phyloP scores from a whole-genome alignment of 64 coral and sea anemone species.

The Montipora cactus region DNA sequence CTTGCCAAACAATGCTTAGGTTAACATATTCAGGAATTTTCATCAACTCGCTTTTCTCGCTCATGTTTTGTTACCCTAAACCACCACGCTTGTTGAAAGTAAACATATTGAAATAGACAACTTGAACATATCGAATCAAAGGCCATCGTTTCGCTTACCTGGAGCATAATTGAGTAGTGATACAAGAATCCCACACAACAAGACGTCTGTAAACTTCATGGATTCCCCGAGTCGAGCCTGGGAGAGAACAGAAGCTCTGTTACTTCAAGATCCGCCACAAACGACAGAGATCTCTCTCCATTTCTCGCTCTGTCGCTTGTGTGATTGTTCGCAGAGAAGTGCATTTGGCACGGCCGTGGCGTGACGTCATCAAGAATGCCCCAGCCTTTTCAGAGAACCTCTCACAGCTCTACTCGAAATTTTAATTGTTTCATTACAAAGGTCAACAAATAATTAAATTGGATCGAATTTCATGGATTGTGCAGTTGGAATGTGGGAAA shows the following conservation, averaged over 20 bases:
- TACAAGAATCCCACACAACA: constrained; percentile 50
- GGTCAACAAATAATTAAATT: constrained; percentile 96
- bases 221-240: constrained; percentile 18
- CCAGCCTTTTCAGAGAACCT: constrained; percentile 12
- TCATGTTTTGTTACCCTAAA: constrained; percentile 46
- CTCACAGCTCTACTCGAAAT: constrained; percentile 69
- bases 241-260: constrained; percentile 53
- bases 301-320: constrained; percentile 3
- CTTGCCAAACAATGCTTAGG: background rate
- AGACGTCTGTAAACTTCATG: constrained; percentile 49
- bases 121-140: constrained; percentile 71
- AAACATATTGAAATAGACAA: constrained; percentile 83
- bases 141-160: constrained; percentile 70
- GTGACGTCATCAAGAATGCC: constrained; percentile 77
- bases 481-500: constrained; percentile 4
- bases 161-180: constrained; percentile 31
- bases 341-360: background rate
- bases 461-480: constrained; percentile 67
- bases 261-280: background rate
- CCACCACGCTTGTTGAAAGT: constrained; percentile 37
- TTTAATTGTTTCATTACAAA: constrained; percentile 87
- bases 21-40: background rate
- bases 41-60: background rate
- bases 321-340: constrained; percentile 45
- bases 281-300: constrained; percentile 4